These are phyloP conservation scores for Burhinus oedicnemus DNA, from an alignment of 2,113 vertebrate genomes.

Conservation along the genomic window DNA sequence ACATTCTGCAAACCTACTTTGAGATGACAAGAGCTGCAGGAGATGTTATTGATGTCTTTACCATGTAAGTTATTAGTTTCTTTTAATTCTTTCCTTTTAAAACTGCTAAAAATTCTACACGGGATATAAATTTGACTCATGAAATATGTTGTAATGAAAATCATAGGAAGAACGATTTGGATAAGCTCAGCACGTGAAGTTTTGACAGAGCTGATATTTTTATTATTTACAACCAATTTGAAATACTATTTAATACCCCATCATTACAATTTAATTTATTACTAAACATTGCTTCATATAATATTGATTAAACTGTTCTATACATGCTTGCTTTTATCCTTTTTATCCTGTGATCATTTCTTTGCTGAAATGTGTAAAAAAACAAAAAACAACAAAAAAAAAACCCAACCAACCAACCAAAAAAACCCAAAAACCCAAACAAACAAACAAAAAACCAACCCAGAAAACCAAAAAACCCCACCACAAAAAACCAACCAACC, in stretches of 20 bases:
- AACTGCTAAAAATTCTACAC: neutral
- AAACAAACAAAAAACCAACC: too few relatives aligned
- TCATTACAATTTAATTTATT: neutral
- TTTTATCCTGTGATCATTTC: neutral
- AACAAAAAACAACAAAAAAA: too few relatives aligned
- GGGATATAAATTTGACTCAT: neutral
- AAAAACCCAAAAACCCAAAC: too few relatives aligned
- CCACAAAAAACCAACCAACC: too few relatives aligned
- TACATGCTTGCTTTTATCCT: neutral
- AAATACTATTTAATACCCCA: neutral
- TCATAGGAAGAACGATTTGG: neutral
- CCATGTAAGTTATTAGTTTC: conserved; percentile 85
- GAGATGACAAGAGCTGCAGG: conserved; percentile 92
- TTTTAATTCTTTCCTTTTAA: neutral
- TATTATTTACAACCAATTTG: neutral
- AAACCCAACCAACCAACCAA: too few relatives aligned
- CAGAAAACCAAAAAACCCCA: neutral
- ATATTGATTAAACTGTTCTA: neutral
- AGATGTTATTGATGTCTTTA: conserved; percentile 94
- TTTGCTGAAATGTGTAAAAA: neutral
- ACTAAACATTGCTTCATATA: neutral
- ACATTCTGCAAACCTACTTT: conserved; percentile 98
- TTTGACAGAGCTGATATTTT: neutral
- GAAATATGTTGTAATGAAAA: neutral
- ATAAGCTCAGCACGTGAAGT: neutral